Evolutionary conservation across 2,888 invertebrate species (phyloP), one percentile per base, ranked within the genome.

Genomic region (Microchrysa polita): DNA sequence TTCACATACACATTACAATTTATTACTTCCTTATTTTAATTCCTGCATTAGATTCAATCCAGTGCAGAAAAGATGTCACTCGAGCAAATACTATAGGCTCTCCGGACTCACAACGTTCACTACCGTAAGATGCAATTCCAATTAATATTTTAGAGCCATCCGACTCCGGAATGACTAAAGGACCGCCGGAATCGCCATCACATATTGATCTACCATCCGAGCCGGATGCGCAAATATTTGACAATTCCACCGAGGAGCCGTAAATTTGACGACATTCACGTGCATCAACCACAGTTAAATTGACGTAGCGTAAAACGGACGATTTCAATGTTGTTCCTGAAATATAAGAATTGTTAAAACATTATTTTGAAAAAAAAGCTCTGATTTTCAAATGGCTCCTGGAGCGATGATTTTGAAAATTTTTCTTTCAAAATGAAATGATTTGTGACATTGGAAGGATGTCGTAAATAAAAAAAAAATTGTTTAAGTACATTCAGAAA

Each of bases 141-240:
- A 73, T 27, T 10, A 61, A 5, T 4, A 16, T 61, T 0, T 5
- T 12, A 7, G 20, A 7, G 0, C 60, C 72, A 44, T 57, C 44
- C 1, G 20, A 63, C 16, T 73, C 77, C 1, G 67, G 65, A 10
- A 81, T 77, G 63, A 77, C 78, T 44, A 78, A 63, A n/a, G 81
- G 77, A 22, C 84, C 84, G 53, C 84, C 85, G 73, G 81, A 82
- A 12, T 73, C 74, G 1, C 83, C 83, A 23, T 78, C 81, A 80
- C 80, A 82, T 40, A 84, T 83, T 52, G 85, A 84, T 74, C 80
- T 81, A 23, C 83, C 81, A 2, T 77, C 78, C 59, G 78, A 77
- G 44, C 84, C 84, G 72, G 79, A 40, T 20, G 84, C 82, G 77
- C 87, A 87, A 52, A 87, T 82, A 76, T 83, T 53, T 1, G 81